Base-by-base conservation (phyloP, 2,113 vertebrate species). In the Anseranas semipalmata region DNA sequence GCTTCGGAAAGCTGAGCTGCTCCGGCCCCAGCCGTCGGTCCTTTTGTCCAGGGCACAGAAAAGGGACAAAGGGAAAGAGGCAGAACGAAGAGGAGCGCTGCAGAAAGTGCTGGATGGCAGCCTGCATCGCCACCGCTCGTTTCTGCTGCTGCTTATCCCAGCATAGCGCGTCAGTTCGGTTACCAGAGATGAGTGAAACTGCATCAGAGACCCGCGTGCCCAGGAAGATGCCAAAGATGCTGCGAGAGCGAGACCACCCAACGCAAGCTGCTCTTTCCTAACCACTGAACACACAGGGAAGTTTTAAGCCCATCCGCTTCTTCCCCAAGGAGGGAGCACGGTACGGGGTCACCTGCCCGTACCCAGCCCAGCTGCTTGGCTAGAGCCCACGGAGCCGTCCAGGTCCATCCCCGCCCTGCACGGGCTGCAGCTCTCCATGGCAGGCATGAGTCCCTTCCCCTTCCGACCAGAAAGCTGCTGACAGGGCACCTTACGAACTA, bases 381-480 rank as follows among this genome's bases (percentile, higher is more conserved):
- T 55, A 83, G 73, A 77, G 39, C 7, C 1, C 21, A 21, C 11
- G 46, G 20, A 48, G 21, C 46, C 21, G 46, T 48, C 46, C 46
- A 48, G 24, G 62, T 67, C 39, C 20, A 16, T 72, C 66, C 37
- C 37, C 33, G 3, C 48, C 27, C 62, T 20, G 12, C 56, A 39
- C 10, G 0, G 1, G 41, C 58, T 10, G 24, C 60, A 67, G 72
- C 68, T 93, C 76, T 41, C 1, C 5, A 2, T 67, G 32, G 87
- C 89, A 95, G 89, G 84, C 21, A 1, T 1, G 1, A 74, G 89
- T 91, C 56, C 78, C 92, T 96, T 97, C 92, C 90, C 77, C 70
- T 89, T 96, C 71, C 65, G 63, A 11, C 20, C 53, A 10, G 39
- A 17, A 53, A 1, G 9, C 30, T 53, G 19, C 65, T 74, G 91